Evolutionary conservation across 1,140 invertebrate genomes (phyloP), one percentile per base, ranked within the genome.

Genomic region (Anastrepha ludens): DNA sequence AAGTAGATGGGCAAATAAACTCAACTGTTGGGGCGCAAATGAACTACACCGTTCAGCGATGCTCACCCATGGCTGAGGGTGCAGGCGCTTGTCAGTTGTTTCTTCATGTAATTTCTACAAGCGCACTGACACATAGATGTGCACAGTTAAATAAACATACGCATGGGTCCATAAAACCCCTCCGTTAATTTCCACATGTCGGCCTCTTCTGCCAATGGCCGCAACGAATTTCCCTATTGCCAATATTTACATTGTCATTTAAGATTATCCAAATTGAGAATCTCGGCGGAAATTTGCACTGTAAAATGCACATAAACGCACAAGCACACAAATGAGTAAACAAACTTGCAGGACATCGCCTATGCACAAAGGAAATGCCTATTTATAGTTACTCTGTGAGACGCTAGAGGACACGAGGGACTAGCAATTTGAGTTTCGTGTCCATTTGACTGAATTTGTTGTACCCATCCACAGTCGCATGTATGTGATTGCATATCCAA

Each of bases 181-280:
- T 20, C 15, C 59, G 15, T 86, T 59, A 17, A 62, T 81, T 55
- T 55, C 11, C 85, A 47, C 11, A 60, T 86, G 39, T 62, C 85
- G 29, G 29, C 29, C 29, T 29, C 9, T 41, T 64, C 58, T 7
- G 6, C 15, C 13, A 86, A 86, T 62, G 29, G 55, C 20, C 85
- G 85, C 8, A 86, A 86, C 85, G 58, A 86, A 86, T 86, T 62
- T 60, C 17, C 60, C 15, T 39, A 87, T 62, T 87, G 86, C 89
- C 90, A 92, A 92, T 92, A 92, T 92, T 92, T 92, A 90, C 90
- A 89, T 91, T 92, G 91, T 90, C 91, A 92, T 91, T 92, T 88
- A 88, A 92, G 91, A 92, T 92, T 92, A 92, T 92, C 91, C 91
- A 91, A 92, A 92, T 92, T 92, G 91, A 90, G 91, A 92, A 92